phyloP scores from a whole-genome alignment of 2,113 vertebrate species.

The Eurypyga helias region DNA sequence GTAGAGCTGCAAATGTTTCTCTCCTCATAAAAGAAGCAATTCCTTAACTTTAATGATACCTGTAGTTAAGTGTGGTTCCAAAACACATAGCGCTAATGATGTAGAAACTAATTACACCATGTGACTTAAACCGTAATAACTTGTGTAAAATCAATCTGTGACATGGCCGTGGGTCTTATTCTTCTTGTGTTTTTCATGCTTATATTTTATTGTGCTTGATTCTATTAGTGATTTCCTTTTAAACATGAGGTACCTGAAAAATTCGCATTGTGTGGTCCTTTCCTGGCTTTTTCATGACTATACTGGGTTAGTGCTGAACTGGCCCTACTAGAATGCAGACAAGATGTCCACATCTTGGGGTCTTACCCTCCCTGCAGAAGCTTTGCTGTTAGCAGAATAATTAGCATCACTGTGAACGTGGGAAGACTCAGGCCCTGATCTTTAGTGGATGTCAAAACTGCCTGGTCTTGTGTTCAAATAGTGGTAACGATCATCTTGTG shows the following conservation, averaged over 20 bases:
- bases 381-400: background rate
- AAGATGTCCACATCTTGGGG: background rate
- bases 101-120: background rate
- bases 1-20: constrained; percentile 49
- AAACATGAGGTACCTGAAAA: background rate
- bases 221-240: background rate
- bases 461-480: background rate
- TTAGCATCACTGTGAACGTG: background rate
- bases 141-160: background rate
- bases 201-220: background rate
- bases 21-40: constrained; percentile 25
- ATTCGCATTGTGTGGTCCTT: background rate
- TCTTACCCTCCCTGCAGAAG: background rate
- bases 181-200: background rate
- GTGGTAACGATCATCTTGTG: background rate
- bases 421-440: background rate
- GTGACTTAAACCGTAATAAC: background rate
- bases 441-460: background rate
- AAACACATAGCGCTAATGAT: background rate
- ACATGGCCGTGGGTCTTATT: background rate
- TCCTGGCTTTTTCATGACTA: background rate
- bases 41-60: constrained; percentile 41
- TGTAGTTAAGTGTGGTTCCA: constrained; percentile 37
- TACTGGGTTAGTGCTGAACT: background rate
- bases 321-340: background rate